Evolutionary conservation across 2,888 invertebrate genomes (phyloP).

Genomic region (Cheiracanthium punctorium): DNA sequence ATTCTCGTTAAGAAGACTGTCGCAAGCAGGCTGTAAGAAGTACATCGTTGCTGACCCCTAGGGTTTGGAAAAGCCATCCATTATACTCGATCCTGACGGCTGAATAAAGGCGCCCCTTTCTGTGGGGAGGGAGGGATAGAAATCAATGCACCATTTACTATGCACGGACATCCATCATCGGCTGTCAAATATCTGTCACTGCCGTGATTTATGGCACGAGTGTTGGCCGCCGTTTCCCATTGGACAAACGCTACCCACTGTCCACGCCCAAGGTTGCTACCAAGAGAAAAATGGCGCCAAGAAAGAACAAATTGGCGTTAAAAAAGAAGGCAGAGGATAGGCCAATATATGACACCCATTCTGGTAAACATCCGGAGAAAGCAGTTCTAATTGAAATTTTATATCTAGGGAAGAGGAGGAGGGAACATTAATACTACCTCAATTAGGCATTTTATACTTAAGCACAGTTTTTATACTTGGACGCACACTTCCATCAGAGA

Average conservation of each 20-base stretch:
- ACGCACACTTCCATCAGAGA: no score
- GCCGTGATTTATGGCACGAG: constrained; percentile 69
- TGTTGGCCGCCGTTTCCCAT: constrained; percentile 66
- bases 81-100: constrained; percentile 69
- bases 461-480: no score
- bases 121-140: constrained; percentile 43
- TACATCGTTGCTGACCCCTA: constrained; percentile 69
- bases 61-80: constrained; percentile 70
- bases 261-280: constrained; percentile 69
- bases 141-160: constrained; percentile 71
- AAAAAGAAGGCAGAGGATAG: background rate
- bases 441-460: no score
- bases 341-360: background rate
- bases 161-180: constrained; percentile 71
- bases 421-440: background rate
- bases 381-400: background rate
- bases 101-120: constrained; percentile 61
- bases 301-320: constrained; percentile 3
- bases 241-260: constrained; percentile 67
- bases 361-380: background rate
- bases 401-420: no score
- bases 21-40: constrained; percentile 69
- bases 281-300: constrained; percentile 1
- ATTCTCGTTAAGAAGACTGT: constrained; percentile 70
- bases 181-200: constrained; percentile 71